Evolutionary conservation across 1,140 invertebrate genomes (phyloP), one percentile per base, ranked within the genome.

Genomic region (Drosophila paulistorum): DNA sequence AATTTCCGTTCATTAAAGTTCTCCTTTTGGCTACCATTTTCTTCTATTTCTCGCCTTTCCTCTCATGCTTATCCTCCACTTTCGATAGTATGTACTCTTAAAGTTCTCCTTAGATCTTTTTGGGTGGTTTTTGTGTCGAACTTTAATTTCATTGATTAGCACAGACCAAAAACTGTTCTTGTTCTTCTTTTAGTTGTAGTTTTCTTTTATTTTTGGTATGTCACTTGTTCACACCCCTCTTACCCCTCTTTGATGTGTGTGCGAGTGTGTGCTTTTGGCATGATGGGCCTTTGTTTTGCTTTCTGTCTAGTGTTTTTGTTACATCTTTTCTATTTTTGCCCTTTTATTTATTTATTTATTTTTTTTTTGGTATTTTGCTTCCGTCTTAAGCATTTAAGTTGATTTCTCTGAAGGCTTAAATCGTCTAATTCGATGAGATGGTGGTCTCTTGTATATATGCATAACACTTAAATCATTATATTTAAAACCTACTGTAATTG

Each of bases 71-170:
- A 2, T 7, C 61, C 30, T 37, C 30, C 37, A 30, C 45, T 54
- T 17, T n/a, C 14, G 5, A 26, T 35, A 41, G 48, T 57, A 23
- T 41, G 41, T 61, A 51, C 63, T 45, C 81, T 86, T 86, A 79
- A 86, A 86, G 84, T 45, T 67, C 63, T 65, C 62, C 62, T 68
- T 51, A n/a, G 7, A 26, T 41, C 42, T 42, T 57, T 30, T 73
- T 58, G 61, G 39, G 39, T 55, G 55, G 48, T 51, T 26, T 61
- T 68, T 20, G 14, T 17, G 45, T 51, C 45, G 58, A 65, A 63
- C 85, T 90, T 90, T 90, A 90, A 90, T 90, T 90, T 90, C 87
- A 90, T 90, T 90, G 87, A 90, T 90, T 90, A 90, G 83, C 82
- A 68, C 74, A 51, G 35, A 41, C 48, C 48, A 90, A 90, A 87